Conservation (phyloP, 2,888 invertebrate genomes). For the Cenopis cana region DNA sequence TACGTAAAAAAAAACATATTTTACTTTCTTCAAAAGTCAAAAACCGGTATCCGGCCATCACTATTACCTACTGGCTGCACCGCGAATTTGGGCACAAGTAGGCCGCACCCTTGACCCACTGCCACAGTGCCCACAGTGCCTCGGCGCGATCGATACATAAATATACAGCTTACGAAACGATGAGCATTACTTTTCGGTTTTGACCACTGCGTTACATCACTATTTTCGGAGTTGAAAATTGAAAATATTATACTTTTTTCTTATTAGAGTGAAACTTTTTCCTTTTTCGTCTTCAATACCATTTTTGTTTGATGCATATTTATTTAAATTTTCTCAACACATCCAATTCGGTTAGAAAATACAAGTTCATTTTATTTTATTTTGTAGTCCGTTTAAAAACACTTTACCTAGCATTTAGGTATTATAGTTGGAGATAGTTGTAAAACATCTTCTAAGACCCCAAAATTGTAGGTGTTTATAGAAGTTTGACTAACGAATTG, state of each 20-base stretch:
- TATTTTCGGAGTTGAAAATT: background rate
- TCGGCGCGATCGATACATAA: conserved; percentile 83
- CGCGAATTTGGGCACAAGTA: conserved; percentile 83
- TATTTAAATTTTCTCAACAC: no score
- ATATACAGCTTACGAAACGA: conserved; percentile 80
- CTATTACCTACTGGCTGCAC: conserved; percentile 76
- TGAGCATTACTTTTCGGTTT: conserved; percentile 62
- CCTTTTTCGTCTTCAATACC: no score
- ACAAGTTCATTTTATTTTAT: no score
- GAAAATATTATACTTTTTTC: background rate
- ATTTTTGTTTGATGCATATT: no score
- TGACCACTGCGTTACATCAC: conserved; percentile 50
- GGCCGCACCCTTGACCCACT: conserved; percentile 83
- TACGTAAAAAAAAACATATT: background rate
- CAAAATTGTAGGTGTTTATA: no score
- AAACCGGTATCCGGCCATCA: conserved; percentile 45
- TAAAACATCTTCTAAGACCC: no score
- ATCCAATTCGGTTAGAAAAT: no score
- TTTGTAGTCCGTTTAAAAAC: no score
- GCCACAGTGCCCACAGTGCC: conserved; percentile 73
- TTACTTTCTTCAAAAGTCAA: background rate
- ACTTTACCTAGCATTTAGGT: no score
- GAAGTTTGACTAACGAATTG: no score
- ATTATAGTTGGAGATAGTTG: no score
- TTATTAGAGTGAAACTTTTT: no score